phyloP scores from a whole-genome alignment of 2,888 invertebrate species.

The Rotaria sp. region DNA sequence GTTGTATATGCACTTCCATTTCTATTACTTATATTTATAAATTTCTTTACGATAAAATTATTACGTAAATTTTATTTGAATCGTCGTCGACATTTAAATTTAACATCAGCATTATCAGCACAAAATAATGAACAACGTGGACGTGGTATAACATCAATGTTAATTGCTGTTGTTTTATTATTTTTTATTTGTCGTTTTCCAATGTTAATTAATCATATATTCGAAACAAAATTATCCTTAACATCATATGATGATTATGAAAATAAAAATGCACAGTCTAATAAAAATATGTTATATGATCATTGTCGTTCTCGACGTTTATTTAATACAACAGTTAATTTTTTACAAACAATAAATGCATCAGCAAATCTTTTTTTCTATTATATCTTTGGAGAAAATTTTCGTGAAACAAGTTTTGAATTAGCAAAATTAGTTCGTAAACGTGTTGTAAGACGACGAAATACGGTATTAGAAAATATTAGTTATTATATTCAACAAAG shows the following conservation, averaged over 20 bases:
- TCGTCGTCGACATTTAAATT: neutral
- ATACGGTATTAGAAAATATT: neutral
- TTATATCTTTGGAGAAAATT: neutral
- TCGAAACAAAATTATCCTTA: slow-evolving; percentile 2
- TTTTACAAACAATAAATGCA: slow-evolving; percentile 1
- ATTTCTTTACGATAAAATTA: slow-evolving; percentile 32
- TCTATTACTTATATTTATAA: slow-evolving; percentile 36
- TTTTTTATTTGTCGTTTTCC: slow-evolving; percentile 41
- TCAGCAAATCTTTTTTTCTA: slow-evolving; percentile 7
- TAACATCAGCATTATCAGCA: slow-evolving; percentile 11
- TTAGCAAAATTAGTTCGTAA: neutral
- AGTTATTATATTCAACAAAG: neutral
- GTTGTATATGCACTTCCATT: slow-evolving; percentile 38
- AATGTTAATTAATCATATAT: slow-evolving; percentile 35
- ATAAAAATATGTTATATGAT: no score
- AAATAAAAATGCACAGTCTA: neutral
- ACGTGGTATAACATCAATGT: slow-evolving; percentile 33
- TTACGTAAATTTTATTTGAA: slow-evolving; percentile 23
- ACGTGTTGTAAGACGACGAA: neutral
- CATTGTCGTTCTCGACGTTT: neutral
- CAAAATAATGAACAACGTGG: neutral
- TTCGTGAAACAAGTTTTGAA: slow-evolving; percentile 6
- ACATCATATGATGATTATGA: neutral
- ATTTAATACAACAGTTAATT: slow-evolving; percentile 16
- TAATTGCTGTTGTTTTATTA: slow-evolving; percentile 38